Base-by-base conservation (phyloP, 2,797 vertebrate genomes). In the Tapirus indicus region DNA sequence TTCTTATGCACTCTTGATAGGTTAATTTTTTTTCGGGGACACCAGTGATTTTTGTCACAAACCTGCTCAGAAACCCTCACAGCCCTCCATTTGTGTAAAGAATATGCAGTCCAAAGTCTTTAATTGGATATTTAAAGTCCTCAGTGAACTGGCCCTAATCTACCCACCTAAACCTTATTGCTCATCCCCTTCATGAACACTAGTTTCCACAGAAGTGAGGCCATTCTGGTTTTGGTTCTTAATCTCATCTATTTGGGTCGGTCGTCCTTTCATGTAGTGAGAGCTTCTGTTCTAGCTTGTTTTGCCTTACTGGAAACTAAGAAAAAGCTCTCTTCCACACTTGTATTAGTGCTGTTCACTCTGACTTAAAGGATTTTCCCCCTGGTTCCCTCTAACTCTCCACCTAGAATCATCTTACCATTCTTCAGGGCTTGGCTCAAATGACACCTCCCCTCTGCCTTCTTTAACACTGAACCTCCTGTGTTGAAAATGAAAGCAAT, bases 371-470 rank as follows among this genome's bases (percentile, higher is more conserved):
- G 3, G 3, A 21, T 35, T 44, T 47, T 23, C 12, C 18, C 9
- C 17, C 5, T 5, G 12, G 1, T 2, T 75, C 27, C 11, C 4
- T 21, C 56, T 9, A 17, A 5, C 12, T 18, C 35, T 20, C 47
- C 18, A 2, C 14, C 27, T 60, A 18, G 20, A 5, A 21, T 2
- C 29, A 35, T 25, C 32, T 9, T 7, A 5, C 16, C 0, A 6
- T 12, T 32, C 38, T 13, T 7, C 11, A 23, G n/a, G 25, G 21
- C 2, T 32, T 11, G 35, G 0, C 10, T 9, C 5, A 49, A 23
- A 5, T 1, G 35, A 23, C 4, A 3, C 18, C 0, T 13, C 18
- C 21, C 29, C 29, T 2, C 17, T 0, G 0, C 11, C 8, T 23
- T 35, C 35, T 27, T 47, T 25, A 41, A 27, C 0, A 4, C 16